Base-by-base conservation (phyloP, 2,888 invertebrate species). In the Leucophenga montana region DNA sequence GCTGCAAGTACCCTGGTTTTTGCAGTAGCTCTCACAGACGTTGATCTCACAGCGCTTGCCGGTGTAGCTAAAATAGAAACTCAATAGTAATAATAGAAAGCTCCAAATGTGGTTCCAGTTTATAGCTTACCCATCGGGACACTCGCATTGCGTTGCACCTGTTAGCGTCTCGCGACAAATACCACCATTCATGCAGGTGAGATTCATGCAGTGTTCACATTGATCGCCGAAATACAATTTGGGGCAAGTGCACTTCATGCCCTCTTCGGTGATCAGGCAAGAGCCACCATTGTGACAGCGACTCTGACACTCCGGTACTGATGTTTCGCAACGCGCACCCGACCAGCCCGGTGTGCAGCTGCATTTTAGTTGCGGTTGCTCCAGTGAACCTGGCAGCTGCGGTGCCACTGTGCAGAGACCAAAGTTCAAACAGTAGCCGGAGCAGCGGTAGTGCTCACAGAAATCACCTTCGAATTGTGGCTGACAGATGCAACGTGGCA, bases 381-480 rank as follows among this genome's bases (percentile, higher is more conserved):
- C 85, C 6, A 73, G 67, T 8, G 85, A 76, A 1, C 85, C 85
- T 0, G 85, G 86, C 71, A 88, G 44, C 68, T 83, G 85, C 50
- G 82, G 87, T 69, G 80, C 88, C 78, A 90, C 87, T 64, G 90
- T 90, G 76, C 92, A 93, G 68, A 89, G 82, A 48, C 92, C 93
- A 73, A 92, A 91, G 84, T 93, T 92, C 78, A 90, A 89, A 82
- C 94, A 94, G 85, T 91, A 91, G 8, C 92, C 92, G 2, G 93
- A 92, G 84, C 94, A 94, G 68, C 92, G 90, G 86, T 92, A 93
- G 80, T 91, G 91, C 85, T 93, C 92, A 88, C 95, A 95, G 64
- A 90, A 87, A 73, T 91, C 90, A 18, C 95, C 94, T 53, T 90
- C 90, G 87, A 92, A 95, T 62, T 90, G 90, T 0, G 92, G 88